These are phyloP conservation scores for Rhinopomastus cyanomelas DNA, from an alignment of 2,113 vertebrate species.

Conservation along the genomic window DNA sequence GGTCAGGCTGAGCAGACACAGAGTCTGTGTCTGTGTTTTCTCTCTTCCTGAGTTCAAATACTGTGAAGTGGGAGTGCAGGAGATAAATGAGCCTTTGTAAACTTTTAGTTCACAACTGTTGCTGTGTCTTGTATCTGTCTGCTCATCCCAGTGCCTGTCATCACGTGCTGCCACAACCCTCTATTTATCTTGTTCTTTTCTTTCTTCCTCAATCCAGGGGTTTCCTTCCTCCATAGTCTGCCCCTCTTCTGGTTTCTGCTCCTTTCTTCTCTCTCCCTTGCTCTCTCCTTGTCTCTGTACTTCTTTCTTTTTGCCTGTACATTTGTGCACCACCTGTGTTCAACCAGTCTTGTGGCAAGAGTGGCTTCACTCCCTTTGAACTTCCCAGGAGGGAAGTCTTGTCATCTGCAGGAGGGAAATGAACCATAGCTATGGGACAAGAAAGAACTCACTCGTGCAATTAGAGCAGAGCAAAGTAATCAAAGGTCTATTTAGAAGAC, in stretches of 20 bases:
- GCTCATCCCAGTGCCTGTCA: conserved; percentile 13
- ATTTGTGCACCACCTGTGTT: not conserved
- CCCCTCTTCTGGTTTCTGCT: not conserved
- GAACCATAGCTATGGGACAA: not conserved
- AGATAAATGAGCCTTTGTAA: conserved; percentile 44
- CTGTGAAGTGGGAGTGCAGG: conserved; percentile 26
- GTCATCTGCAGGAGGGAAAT: rapidly evolving
- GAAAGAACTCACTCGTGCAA: not conserved
- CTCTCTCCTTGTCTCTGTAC: not conserved
- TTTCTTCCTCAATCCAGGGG: not conserved
- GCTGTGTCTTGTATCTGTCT: conserved; percentile 22
- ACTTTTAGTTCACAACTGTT: conserved; percentile 22
- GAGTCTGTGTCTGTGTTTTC: conserved; percentile 61
- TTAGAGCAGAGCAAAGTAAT: not conserved
- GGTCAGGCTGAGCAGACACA: conserved; percentile 33
- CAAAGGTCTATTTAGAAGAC: not conserved
- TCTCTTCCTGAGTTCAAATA: conserved; percentile 48
- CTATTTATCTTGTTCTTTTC: conserved; percentile 2
- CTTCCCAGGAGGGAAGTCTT: not conserved
- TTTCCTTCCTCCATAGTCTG: not conserved
- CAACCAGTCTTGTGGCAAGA: not conserved
- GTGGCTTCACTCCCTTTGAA: not conserved
- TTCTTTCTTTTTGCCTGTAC: not conserved
- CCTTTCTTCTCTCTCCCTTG: not conserved
- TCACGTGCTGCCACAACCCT: not conserved